A percentile compares a stretch with the other conserved stretches of the same genome.
These are phyloP conservation scores for Pheosia tremula DNA, from an alignment of 2,888 invertebrate species.

Conservation along the genomic window DNA sequence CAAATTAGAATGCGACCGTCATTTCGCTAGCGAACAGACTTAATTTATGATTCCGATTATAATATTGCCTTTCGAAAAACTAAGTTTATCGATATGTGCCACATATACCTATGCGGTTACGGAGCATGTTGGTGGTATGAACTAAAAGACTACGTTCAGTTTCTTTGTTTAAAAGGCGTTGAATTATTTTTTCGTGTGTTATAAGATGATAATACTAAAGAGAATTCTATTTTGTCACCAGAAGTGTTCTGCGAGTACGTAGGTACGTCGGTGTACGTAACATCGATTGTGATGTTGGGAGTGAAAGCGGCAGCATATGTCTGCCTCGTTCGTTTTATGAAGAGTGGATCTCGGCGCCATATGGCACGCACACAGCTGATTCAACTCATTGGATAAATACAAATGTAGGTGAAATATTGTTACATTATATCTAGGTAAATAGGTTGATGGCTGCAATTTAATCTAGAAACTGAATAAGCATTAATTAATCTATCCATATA, in stretches of 20 bases:
- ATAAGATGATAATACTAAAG: conserved; percentile 8
- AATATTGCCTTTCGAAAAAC: conserved; percentile 10
- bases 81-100: conserved; percentile 3
- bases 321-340: conserved; percentile 78
- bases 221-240: conserved; percentile 28
- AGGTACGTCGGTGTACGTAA: conserved; percentile 49
- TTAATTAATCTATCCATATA: too few relatives aligned
- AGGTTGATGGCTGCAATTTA: neutral
- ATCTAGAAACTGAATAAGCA: too few relatives aligned
- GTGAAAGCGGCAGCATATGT: conserved; percentile 82
- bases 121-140: neutral
- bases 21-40: conserved; percentile 36
- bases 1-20: conserved; percentile 45
- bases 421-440: conserved; percentile 2
- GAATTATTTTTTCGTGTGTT: neutral
- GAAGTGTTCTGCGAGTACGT: conserved; percentile 31
- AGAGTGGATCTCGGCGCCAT: conserved; percentile 77
- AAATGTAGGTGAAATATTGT: conserved; percentile 21
- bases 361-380: conserved; percentile 76
- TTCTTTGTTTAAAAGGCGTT: neutral
- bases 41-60: conserved; percentile 19
- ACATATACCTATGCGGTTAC: neutral
- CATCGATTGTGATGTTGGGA: conserved; percentile 73
- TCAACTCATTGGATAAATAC: conserved; percentile 50
- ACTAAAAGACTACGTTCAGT: neutral